Evolutionary conservation across 2,113 vertebrate species (phyloP).

Genomic region (Oostethus manadensis): DNA sequence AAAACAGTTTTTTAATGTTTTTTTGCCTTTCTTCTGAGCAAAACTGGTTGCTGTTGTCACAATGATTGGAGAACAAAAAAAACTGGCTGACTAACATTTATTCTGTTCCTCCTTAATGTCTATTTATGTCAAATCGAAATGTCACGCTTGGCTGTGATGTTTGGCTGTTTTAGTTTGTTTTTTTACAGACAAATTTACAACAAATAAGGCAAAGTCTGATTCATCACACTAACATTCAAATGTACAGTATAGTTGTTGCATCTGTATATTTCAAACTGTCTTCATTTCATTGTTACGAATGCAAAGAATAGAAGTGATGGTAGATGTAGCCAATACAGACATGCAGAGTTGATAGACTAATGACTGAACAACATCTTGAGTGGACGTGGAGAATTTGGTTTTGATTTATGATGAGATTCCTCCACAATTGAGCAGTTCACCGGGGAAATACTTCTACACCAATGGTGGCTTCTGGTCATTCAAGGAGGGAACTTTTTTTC

Average conservation of each 20-base stretch:
- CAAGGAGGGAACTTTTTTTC: no score
- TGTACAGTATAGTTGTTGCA: no score
- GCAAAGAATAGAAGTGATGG: not conserved
- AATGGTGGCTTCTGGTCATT: no score
- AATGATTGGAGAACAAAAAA: not conserved
- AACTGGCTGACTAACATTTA: not conserved
- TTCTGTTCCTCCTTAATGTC: not conserved
- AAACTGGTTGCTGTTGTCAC: not conserved
- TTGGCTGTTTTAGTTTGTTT: not conserved
- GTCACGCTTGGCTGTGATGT: not conserved
- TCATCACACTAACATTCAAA: no score
- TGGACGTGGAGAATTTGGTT: constrained; percentile 19
- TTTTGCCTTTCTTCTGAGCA: not conserved
- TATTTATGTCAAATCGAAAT: constrained; percentile 12
- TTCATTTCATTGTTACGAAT: not conserved
- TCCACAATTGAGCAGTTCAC: no score
- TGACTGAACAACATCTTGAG: constrained; percentile 7
- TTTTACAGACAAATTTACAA: constrained; percentile 11
- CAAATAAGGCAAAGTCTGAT: not conserved
- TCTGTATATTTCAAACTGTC: not conserved
- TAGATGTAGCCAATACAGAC: constrained; percentile 8
- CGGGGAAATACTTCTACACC: no score
- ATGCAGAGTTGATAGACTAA: constrained; percentile 11
- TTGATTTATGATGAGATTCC: no score
- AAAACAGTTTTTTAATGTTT: no score